phyloP scores from a whole-genome alignment of 2,888 invertebrate genomes.

The Ormyrus labotus region DNA sequence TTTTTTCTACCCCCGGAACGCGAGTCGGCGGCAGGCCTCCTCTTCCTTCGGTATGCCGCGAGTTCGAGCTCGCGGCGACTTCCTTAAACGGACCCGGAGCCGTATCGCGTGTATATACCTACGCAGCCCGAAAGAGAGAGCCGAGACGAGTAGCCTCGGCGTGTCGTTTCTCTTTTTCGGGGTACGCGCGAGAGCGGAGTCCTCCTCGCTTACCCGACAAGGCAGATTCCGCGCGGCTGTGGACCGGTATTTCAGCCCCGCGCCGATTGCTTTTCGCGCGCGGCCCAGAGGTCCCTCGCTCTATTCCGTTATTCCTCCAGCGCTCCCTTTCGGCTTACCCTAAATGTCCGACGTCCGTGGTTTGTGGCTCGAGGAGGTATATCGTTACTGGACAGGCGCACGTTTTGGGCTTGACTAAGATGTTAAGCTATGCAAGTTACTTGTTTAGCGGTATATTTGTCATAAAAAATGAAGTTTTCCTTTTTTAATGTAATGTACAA shows the following conservation, averaged over 20 bases:
- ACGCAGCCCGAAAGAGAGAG: too few relatives aligned
- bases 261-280: slow-evolving; percentile 3
- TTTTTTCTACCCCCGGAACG: background rate
- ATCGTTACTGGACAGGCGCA: background rate
- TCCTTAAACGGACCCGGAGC: slow-evolving; percentile 40
- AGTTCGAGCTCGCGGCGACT: slow-evolving; percentile 18
- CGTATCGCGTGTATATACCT: background rate
- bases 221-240: slow-evolving; percentile 28
- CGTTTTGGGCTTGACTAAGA: background rate
- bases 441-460: too few relatives aligned
- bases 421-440: background rate
- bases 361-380: background rate
- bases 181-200: background rate
- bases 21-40: background rate
- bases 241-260: slow-evolving; percentile 34
- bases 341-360: background rate
- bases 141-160: background rate
- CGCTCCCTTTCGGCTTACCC: background rate
- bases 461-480: too few relatives aligned
- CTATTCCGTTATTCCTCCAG: background rate
- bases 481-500: too few relatives aligned
- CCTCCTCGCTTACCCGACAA: slow-evolving; percentile 31
- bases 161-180: slow-evolving; percentile 32
- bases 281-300: background rate
- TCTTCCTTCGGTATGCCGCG: too few relatives aligned